These are phyloP conservation scores for Seriola dumerili DNA, from an alignment of 2,113 vertebrate species.

Conservation along the genomic window DNA sequence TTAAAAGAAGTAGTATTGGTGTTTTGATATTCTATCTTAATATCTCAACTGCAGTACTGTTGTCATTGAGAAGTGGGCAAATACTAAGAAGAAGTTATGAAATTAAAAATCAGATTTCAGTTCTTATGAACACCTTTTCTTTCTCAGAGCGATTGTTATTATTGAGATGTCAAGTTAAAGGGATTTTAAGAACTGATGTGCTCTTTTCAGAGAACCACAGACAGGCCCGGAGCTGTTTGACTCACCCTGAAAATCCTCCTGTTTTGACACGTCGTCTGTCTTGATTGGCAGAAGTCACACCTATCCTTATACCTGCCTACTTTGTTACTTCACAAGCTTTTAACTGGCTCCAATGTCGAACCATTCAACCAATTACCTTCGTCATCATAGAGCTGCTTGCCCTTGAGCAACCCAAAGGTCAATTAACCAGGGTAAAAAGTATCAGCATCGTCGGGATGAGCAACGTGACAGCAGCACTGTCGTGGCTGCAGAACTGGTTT, in stretches of 20 bases:
- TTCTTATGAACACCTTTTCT: neutral
- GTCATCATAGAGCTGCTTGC: neutral
- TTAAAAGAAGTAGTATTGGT: neutral
- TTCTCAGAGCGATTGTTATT: neutral
- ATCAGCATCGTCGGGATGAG: neutral
- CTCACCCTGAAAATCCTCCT: neutral
- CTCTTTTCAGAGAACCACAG: neutral
- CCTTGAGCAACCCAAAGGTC: neutral
- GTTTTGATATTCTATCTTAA: neutral
- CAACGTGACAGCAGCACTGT: neutral
- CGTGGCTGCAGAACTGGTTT: neutral
- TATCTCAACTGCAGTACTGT: neutral
- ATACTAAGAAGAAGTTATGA: neutral
- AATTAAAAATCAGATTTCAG: neutral
- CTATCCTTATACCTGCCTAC: neutral
- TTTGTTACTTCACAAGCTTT: constrained; percentile 28
- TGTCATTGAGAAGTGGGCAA: neutral
- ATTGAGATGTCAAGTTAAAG: neutral
- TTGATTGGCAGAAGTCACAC: constrained; percentile 22
- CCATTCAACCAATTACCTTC: neutral
- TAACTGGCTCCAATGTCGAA: constrained; percentile 37
- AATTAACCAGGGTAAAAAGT: neutral
- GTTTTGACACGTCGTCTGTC: neutral
- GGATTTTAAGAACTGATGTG: neutral
- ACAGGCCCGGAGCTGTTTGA: neutral